Percentiles rank a stretch among this genome's conserved stretches.
Conservation (phyloP, 1,140 invertebrate species). For the Uloborus diversus region DNA sequence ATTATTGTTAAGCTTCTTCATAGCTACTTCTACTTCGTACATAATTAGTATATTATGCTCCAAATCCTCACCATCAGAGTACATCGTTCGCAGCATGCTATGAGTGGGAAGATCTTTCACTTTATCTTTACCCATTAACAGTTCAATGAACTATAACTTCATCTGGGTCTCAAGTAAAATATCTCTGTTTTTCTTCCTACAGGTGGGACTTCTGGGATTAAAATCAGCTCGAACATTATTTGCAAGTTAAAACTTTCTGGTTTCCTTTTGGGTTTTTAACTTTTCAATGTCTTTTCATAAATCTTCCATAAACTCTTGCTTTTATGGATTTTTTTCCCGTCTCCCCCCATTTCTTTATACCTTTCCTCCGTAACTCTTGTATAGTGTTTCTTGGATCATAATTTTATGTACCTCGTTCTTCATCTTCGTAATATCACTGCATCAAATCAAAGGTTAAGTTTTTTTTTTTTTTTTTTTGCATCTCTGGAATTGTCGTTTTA, state of each 20-base stretch:
- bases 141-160: neutral
- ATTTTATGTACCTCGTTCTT: conserved; percentile 12
- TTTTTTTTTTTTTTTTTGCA: conserved; percentile 20
- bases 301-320: neutral
- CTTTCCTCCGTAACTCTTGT: conserved; percentile 6
- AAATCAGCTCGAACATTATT: neutral
- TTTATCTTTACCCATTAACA: neutral
- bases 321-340: conserved; percentile 8
- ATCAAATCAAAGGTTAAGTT: conserved; percentile 19
- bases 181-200: neutral
- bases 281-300: neutral
- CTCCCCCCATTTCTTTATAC: conserved; percentile 14
- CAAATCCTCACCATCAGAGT: neutral
- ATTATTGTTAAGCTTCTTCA: conserved; percentile 8
- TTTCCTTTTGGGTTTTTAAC: neutral
- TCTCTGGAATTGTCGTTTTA: conserved; percentile 20
- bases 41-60: neutral
- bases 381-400: conserved; percentile 21
- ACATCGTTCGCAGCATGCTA: neutral
- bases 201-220: neutral
- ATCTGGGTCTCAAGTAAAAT: neutral
- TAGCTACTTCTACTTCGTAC: neutral
- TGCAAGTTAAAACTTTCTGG: neutral
- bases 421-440: conserved; percentile 18
- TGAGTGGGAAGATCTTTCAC: neutral